phyloP scores from a whole-genome alignment of 2,888 invertebrate species.

The Gari tellinella region DNA sequence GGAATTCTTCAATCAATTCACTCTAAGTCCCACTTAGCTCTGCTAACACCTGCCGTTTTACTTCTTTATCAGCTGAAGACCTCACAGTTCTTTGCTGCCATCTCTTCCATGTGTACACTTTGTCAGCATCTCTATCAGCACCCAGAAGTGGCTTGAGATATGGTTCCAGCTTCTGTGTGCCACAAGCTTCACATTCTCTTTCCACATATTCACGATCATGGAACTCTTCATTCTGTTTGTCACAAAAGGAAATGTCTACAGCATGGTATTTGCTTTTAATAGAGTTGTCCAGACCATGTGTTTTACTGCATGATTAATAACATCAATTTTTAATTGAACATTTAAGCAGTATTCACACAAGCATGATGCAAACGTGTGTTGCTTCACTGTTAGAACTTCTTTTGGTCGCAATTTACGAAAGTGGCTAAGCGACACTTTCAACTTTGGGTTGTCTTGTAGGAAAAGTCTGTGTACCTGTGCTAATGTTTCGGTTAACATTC shows the following conservation, averaged over 20 bases:
- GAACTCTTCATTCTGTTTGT: not conserved
- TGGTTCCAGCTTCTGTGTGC: not conserved
- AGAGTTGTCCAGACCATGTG: not conserved
- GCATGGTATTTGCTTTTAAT: conserved; percentile 21
- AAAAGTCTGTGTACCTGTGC: conserved; percentile 5
- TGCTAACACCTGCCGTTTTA: conserved; percentile 22
- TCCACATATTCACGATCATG: conserved; percentile 5
- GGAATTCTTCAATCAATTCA: conserved; percentile 12
- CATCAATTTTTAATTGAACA: conserved; percentile 20
- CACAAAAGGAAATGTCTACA: conserved; percentile 7
- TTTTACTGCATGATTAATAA: not conserved
- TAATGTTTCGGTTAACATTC: conserved; percentile 18
- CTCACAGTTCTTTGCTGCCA: conserved; percentile 25
- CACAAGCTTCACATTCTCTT: conserved; percentile 22
- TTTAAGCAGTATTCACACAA: conserved; percentile 43
- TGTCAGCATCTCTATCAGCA: not conserved
- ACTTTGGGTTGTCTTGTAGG: conserved; percentile 6
- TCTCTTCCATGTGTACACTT: conserved; percentile 14
- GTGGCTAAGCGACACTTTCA: conserved; percentile 20
- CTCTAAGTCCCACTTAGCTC: conserved; percentile 8
- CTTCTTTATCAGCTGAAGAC: not conserved
- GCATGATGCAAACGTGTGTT: conserved; percentile 19
- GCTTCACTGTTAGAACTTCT: conserved; percentile 22
- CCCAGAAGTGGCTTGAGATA: not conserved
- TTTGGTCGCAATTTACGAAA: conserved; percentile 30